Conservation (phyloP, 2,888 invertebrate species). For the Candidula unifasciata region DNA sequence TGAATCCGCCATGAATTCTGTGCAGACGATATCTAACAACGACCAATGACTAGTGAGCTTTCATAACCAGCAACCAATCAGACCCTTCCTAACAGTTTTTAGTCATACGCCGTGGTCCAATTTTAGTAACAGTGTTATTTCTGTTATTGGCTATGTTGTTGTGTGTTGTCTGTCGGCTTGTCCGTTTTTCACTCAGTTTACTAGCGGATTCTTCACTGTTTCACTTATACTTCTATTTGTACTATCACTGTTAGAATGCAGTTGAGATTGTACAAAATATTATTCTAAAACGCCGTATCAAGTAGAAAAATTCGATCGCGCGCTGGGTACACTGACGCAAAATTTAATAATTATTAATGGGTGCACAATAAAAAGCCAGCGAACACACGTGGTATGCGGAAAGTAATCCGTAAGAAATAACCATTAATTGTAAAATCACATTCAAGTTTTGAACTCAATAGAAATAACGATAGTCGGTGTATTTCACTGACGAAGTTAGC, state of each 20-base stretch:
- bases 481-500: neutral
- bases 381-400: slow-evolving; percentile 29
- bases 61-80: slow-evolving; percentile 70
- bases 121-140: slow-evolving; percentile 53
- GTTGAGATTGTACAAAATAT: neutral
- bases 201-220: neutral
- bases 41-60: slow-evolving; percentile 74
- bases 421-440: neutral
- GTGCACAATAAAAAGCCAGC: neutral
- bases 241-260: neutral
- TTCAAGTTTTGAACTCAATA: neutral
- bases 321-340: neutral
- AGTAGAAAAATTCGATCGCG: neutral
- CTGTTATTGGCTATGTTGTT: slow-evolving; percentile 42
- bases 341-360: neutral
- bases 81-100: slow-evolving; percentile 67
- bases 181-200: neutral
- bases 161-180: slow-evolving; percentile 37
- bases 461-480: no score
- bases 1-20: slow-evolving; percentile 76
- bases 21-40: slow-evolving; percentile 73
- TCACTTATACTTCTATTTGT: neutral
- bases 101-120: slow-evolving; percentile 58
- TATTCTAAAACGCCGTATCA: neutral
- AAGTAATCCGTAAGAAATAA: slow-evolving; percentile 35